Evolutionary conservation across 2,113 vertebrate species (phyloP), one percentile per base, ranked within the genome.

Genomic region (Ptilonorhynchus violaceus): DNA sequence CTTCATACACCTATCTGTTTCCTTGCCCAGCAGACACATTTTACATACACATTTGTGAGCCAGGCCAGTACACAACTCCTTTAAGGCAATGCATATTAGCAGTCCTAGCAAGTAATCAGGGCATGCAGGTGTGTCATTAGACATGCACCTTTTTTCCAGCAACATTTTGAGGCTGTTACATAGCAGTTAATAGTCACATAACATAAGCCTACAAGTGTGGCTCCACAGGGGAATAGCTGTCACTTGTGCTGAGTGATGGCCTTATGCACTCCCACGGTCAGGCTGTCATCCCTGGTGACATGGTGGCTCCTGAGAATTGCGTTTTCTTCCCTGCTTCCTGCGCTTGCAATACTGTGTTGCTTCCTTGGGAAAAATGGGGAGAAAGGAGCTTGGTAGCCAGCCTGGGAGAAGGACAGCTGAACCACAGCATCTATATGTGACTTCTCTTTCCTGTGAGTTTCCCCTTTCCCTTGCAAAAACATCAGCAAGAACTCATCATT

Each of bases 311-410:
- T 1, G 1, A 72, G 60, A 27, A 49, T 37, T 82, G 35, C 2
- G 1, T 37, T 77, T 4, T 23, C 47, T 92, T 77, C 18, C 2
- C 59, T 42, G 44, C 22, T 59, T 50, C 52, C 59, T 86, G n/a
- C 0, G 0, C 25, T 66, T 60, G 20, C 8, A 64, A 5, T 46
- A 23, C 46, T 92, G 33, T 74, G 13, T 70, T 0, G 0, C 33
- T 60, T 72, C 68, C 3, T 1, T 35, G 60, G 31, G 31, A 81
- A 63, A 74, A 78, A 37, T 5, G 11, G 30, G 39, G 44, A 79
- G 24, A 72, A 41, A 33, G 22, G 23, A 78, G 25, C 39, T 70
- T 74, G 82, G 56, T 47, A 72, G 24, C 9, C 31, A 56, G 39
- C 9, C 27, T 72, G 44, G 13, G 19, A 92, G 56, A 55, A 37